phyloP scores from a whole-genome alignment of 2,888 invertebrate genomes.

The Trimorus sp. region DNA sequence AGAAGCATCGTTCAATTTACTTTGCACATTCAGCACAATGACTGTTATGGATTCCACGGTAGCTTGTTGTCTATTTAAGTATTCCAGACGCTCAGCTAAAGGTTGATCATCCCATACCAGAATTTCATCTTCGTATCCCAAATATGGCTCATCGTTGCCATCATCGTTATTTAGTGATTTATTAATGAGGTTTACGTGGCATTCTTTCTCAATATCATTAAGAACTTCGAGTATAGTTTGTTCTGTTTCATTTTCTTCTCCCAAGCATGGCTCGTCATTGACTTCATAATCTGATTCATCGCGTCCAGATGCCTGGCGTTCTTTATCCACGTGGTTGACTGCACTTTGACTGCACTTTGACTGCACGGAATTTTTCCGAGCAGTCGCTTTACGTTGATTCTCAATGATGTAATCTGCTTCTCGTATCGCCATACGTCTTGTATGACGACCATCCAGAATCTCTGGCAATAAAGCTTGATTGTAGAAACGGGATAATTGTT shows the following conservation, averaged over 20 bases:
- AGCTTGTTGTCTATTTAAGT: not conserved
- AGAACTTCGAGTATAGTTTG: no score
- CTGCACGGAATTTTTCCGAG: not conserved
- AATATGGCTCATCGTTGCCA: not conserved
- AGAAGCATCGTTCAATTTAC: slow-evolving; percentile 11
- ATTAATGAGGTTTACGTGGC: not conserved
- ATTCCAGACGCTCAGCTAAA: not conserved
- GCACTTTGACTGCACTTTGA: no score
- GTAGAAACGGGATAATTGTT: slow-evolving; percentile 59
- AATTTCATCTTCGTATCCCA: slow-evolving; percentile 20
- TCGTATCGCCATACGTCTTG: slow-evolving; percentile 7
- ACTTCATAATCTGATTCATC: no score
- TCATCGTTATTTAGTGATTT: not conserved
- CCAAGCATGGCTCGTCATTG: no score
- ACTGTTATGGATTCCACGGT: not conserved
- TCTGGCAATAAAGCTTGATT: slow-evolving; percentile 68
- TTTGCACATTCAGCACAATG: not conserved
- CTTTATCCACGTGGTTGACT: not conserved
- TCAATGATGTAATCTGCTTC: not conserved
- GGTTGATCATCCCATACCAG: slow-evolving; percentile 9
- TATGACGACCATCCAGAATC: slow-evolving; percentile 67
- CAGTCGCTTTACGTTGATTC: not conserved
- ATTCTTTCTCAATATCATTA: no score
- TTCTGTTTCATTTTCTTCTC: no score
- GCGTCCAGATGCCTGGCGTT: no score